Evolutionary conservation across 2,888 invertebrate species (phyloP).

Genomic region (Meteorus cinctellus): DNA sequence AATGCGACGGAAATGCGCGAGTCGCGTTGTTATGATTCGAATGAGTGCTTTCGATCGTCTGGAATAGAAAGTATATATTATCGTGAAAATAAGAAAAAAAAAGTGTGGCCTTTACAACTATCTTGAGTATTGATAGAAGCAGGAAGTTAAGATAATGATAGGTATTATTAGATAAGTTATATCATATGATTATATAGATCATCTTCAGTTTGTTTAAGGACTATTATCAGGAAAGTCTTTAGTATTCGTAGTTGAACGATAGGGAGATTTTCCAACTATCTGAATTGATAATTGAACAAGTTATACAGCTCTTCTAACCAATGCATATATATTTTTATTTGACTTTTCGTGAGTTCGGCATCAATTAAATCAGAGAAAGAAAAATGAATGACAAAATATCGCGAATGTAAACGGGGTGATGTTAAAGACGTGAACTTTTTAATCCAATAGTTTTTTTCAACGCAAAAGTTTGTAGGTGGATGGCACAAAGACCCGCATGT

Average conservation of each 20-base stretch:
- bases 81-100: background rate
- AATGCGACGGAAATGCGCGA: slow-evolving; percentile 62
- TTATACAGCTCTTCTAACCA: too few relatives aligned
- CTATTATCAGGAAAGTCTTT: too few relatives aligned
- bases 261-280: too few relatives aligned
- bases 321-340: background rate
- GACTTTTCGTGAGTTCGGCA: background rate
- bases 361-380: background rate
- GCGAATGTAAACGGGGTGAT: slow-evolving; percentile 23
- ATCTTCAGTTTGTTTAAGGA: too few relatives aligned
- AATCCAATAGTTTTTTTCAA: slow-evolving; percentile 16
- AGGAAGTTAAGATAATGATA: too few relatives aligned
- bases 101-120: too few relatives aligned
- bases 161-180: too few relatives aligned
- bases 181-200: too few relatives aligned
- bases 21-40: slow-evolving; percentile 67
- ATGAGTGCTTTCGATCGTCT: slow-evolving; percentile 63
- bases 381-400: slow-evolving; percentile 33
- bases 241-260: too few relatives aligned
- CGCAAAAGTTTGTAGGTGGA: background rate
- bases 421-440: background rate
- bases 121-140: too few relatives aligned
- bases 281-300: too few relatives aligned
- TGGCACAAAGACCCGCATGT: slow-evolving; percentile 1
- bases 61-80: slow-evolving; percentile 43